Evolutionary conservation across 2,888 invertebrate species (phyloP).

Genomic region (Calliphora vomitoria): DNA sequence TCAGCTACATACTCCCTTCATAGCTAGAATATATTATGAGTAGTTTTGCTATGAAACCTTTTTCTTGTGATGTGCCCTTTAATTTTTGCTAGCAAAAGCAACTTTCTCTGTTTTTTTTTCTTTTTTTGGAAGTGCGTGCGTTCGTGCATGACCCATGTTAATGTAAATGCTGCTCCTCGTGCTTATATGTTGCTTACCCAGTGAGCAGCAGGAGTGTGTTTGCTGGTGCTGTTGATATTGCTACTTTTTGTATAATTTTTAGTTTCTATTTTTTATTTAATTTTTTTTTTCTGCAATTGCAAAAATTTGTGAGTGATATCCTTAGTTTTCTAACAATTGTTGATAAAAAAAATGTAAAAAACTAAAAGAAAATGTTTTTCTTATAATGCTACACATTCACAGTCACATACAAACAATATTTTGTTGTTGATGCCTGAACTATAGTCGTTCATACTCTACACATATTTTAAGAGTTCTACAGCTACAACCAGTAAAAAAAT

Average conservation of each 20-base stretch:
- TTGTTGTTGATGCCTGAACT: conserved; percentile 50
- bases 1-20: neutral
- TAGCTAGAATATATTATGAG: conserved; percentile 20
- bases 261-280: conserved; percentile 25
- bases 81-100: conserved; percentile 66
- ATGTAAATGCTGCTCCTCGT: conserved; percentile 43
- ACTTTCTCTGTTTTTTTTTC: conserved; percentile 34
- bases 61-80: neutral
- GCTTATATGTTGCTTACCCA: neutral
- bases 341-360: conserved; percentile 52
- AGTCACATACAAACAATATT: conserved; percentile 15
- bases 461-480: neutral
- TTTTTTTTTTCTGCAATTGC: conserved; percentile 45
- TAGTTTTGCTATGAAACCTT: conserved; percentile 13
- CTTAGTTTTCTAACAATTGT: conserved; percentile 69
- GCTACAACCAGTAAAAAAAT: neutral
- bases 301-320: conserved; percentile 72
- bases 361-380: conserved; percentile 11
- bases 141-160: conserved; percentile 73
- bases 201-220: neutral
- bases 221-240: conserved; percentile 19
- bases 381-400: conserved; percentile 39
- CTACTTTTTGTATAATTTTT: conserved; percentile 55
- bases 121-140: conserved; percentile 61
- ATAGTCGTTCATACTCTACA: conserved; percentile 1